Base-by-base conservation (phyloP, 1,140 invertebrate genomes). In the Conus betulinus region DNA sequence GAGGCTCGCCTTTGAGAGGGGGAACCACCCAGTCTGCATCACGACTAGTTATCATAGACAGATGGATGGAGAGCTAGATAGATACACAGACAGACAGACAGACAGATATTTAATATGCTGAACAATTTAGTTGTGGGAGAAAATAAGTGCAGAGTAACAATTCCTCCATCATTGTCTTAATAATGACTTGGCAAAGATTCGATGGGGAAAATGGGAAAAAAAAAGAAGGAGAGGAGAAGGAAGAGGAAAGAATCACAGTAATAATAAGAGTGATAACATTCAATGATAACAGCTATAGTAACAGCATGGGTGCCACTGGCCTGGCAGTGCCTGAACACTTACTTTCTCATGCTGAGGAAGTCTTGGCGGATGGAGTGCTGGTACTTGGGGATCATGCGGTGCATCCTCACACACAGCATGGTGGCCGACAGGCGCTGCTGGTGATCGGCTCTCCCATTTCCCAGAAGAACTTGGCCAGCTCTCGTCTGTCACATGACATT, bases 361-460 rank as follows among this genome's bases (percentile, higher is more conserved):
- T 84, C 71, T 51, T 90, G 79, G 74, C 85, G 79, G 20, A 91
- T 74, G 74, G 90, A 87, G 39, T 87, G 84, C 60, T 89, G 51
- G 85, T 93, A 91, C 83, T 91, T 91, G 17, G 92, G 92, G 15
- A 92, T 63, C 55, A 91, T 87, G 63, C 85, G 87, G 7, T 91
- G 87, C 87, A 94, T 87, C 8, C 81, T 84, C 20, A 85, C 89
- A 87, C 92, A 93, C 51, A 95, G 89, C 51, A 89, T 85, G n/a
- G 92, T 92, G n/a, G 91, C 92, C 23, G 91, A 91, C 52, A 95
- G 79, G 94, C 94, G 85, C 92, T 93, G 85, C 92, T 93, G 0
- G 92, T 92, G 3, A 95, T 91, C 13, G 93, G 91, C 71, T 94
- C 92, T 7, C 93, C 93, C 82, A 93, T 91, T 83, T 95, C 93